Percentiles rank a stretch among this genome's conserved stretches.
Conservation (phyloP, 2,888 invertebrate species). For the Melieria omissa region DNA sequence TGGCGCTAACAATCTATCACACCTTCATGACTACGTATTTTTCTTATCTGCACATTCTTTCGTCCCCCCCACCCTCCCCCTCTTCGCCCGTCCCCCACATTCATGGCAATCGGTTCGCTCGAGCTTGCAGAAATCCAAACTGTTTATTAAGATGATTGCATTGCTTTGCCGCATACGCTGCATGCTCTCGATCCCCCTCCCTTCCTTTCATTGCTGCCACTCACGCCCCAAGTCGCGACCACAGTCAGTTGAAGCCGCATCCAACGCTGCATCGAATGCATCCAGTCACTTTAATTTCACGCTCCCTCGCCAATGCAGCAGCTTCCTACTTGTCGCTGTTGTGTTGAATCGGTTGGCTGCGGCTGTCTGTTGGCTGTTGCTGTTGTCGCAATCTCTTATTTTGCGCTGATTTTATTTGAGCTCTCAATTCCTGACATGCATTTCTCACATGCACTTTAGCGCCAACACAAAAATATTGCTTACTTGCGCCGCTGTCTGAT, state of each 20-base stretch:
- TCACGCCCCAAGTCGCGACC: neutral
- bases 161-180: neutral
- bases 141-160: conserved; percentile 23
- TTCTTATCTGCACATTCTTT: too few species aligned
- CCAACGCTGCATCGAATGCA: neutral
- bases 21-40: too few species aligned
- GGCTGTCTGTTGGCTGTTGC: neutral
- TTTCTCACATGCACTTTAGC: conserved; percentile 6
- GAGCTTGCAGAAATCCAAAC: neutral
- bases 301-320: neutral
- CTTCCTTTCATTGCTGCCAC: neutral
- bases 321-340: neutral
- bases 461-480: neutral
- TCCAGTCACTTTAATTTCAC: neutral
- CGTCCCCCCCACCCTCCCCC: too few species aligned
- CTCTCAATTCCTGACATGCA: conserved; percentile 30
- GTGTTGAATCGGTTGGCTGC: neutral
- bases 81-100: too few species aligned
- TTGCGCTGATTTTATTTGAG: conserved; percentile 8
- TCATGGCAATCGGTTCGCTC: too few species aligned
- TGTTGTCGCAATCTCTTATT: neutral
- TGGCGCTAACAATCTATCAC: too few species aligned
- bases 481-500: neutral
- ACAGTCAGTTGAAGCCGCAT: neutral
- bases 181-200: too few species aligned